Base-by-base conservation (phyloP, 30 jellyfish, hydroid and myxozoan species). In the Clytia hemisphaerica region DNA sequence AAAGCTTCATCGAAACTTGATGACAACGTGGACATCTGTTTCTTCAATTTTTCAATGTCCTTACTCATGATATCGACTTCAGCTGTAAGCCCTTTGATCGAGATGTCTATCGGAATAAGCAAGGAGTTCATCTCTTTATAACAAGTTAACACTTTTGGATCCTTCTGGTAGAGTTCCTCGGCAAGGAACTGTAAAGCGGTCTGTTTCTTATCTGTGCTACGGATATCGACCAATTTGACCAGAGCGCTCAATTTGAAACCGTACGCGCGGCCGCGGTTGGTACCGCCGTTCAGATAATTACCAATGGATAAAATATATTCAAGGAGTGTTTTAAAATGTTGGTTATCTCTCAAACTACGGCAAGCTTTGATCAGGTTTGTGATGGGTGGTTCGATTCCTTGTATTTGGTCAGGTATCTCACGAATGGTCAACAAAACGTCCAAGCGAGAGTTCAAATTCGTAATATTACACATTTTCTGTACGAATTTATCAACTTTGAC, bases 201-300 rank as follows among this genome's bases (percentile, higher is more conserved):
- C 21, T 73, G 54, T 45, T 79, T 83, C 73, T 88, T 88, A 61
- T 88, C 88, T 16, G 76, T 19, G 45, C 93, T 88, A 16, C 85
- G 65, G 0, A 88, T 83, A 40, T 58, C 85, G 36, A 83, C 89
- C 1, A 88, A 80, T 75, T 79, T 78, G 27, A 60, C 86, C 12
- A 88, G 85, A 19, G 94, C 80, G 72, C 76, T 81, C 70, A 88
- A 19, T 57, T 74, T 88, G 72, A 79, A 88, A n/a, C 97, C 97
- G 35, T 88, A 68, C 32, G 97, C 97, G 7, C 94, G 85, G 25
- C 97, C 97, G n/a, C 97, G 75, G 15, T 71, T 72, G 25, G 97
- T 88, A 2, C 97, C 97, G 4, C 94, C 94, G 54, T 88, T 88
- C 59, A 88, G 46, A 71, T 70, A 88, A 54, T 88, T 88, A 1